Base-by-base conservation (phyloP, 2,797 vertebrate species). In the Darevskia nairensis region DNA sequence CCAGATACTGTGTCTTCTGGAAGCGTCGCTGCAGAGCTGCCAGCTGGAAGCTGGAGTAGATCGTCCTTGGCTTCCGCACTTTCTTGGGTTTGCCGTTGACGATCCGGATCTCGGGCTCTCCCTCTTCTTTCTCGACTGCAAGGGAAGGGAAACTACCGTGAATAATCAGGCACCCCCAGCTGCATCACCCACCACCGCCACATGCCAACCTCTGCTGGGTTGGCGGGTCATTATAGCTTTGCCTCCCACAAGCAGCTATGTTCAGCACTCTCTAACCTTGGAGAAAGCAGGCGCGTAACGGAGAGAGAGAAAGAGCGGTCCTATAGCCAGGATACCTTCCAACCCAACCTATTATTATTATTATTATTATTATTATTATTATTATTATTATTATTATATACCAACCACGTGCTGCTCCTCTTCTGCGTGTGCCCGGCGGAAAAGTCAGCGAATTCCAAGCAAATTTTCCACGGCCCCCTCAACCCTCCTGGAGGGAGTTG, bases 31-130 rank as follows among this genome's bases (percentile, higher is more conserved):
- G 98, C 90, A 99, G 97, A 84, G 99, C 98, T 3, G 98, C 98
- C 96, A 99, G 97, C 93, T 99, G 99, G 97, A 99, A 99, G 90
- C 99, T 99, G 94, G 99, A 99, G 93, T 99, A 99, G 96, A 99
- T 99, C 85, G 99, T 99, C 69, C 99, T 97, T 77, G 99, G 99
- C 96, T 99, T 99, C 90, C 99, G 96, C 89, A 99, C 98, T 97
- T 99, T 99, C 98, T 99, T 99, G 97, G 98, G 98, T 96, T 99
- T 99, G 90, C 99, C 99, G 92, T 99, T 99, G 82, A 99, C 98
- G 95, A 99, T 99, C 91, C 99, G 97, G 92, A 99, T 98, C 97
- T 99, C 98, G 71, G 98, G 98, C 94, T 99, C 99, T 35, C 97
- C 98, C 80, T 99, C 98, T 92, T 99, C 99, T 96, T 99, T 99